Evolutionary conservation across 2,888 invertebrate species (phyloP).

Genomic region (Caenorhabditis sulstoni): DNA sequence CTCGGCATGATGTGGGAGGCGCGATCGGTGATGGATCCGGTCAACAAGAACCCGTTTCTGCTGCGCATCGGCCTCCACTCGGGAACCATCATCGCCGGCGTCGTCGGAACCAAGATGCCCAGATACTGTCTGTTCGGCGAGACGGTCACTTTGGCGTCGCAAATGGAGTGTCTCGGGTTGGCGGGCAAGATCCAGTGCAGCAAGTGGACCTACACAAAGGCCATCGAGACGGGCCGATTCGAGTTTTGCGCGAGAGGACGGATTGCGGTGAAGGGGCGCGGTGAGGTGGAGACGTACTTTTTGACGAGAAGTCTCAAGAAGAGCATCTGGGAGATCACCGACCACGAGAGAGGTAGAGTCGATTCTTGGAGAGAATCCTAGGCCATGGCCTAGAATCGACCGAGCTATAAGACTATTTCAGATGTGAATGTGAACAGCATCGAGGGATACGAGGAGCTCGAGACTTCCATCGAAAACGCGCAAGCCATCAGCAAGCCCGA

Average conservation of each 20-base stretch:
- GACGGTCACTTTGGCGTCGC: constrained; percentile 71
- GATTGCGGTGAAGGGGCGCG: constrained; percentile 71
- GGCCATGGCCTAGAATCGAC: not conserved
- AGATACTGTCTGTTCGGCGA: constrained; percentile 75
- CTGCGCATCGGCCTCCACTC: constrained; percentile 71
- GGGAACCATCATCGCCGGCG: constrained; percentile 74
- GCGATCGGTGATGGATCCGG: constrained; percentile 72
- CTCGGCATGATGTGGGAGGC: constrained; percentile 79
- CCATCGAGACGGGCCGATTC: constrained; percentile 73
- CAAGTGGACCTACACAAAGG: constrained; percentile 62
- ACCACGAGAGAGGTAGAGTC: constrained; percentile 68
- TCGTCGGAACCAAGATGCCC: constrained; percentile 74
- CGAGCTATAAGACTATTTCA: constrained; percentile 16
- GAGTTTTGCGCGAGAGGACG: constrained; percentile 72
- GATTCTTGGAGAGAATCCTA: not conserved
- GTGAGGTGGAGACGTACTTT: constrained; percentile 74
- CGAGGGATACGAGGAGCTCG: constrained; percentile 76
- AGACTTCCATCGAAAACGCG: constrained; percentile 36
- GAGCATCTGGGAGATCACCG: constrained; percentile 78
- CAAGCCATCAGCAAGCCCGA: constrained; percentile 9
- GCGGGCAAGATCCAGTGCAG: constrained; percentile 73
- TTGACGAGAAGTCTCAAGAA: constrained; percentile 72
- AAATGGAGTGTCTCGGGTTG: constrained; percentile 71
- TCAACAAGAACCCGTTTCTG: constrained; percentile 63
- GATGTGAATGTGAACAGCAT: constrained; percentile 75